Evolutionary conservation across 2,113 vertebrate species (phyloP), one percentile per base, ranked within the genome.

Genomic region (Puma concolor): DNA sequence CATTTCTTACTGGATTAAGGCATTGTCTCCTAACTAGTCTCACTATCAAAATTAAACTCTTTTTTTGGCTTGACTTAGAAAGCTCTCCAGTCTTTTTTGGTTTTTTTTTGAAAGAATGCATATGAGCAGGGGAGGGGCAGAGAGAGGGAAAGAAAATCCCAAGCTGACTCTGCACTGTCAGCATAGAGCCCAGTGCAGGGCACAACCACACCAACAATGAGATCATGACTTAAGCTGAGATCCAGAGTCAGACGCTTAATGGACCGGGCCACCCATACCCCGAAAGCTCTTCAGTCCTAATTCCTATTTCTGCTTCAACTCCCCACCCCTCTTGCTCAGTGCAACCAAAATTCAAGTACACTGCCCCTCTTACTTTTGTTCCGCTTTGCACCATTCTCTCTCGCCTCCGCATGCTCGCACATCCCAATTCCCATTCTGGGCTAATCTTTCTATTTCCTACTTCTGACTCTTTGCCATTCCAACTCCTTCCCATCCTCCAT

Each of bases 361-460:
- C 13, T 0, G 0, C 13, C 6, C 11, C 12, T 5, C 72, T 33
- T 4, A 31, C 67, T 69, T 36, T 60, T 71, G 36, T 8, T 36
- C 25, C 6, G 2, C 11, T 31, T 33, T 23, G n/a, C 3, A 17
- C 0, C 1, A 1, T 3, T 54, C 71, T 41, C 27, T 3, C 41
- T 64, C 6, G 2, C n/a, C 14, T 74, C 16, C 9, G 19, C 11
- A 4, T 4, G 19, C 15, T 5, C 21, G 6, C 1, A 48, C 2
- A 50, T 16, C 64, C 16, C 36, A 13, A 14, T 31, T n/a, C 12
- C 38, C 36, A 31, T 87, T 87, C 83, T 52, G 31, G 48, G 21
- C 29, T 50, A 44, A 36, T 44, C 87, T 79, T 88, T 25, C n/a
- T n/a, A 15, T 54, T 94, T 80, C 54, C 88, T 11, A 31, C 8